Evolutionary conservation across 2,797 vertebrate genomes (phyloP).

Genomic region (Halcyon chelicuti): DNA sequence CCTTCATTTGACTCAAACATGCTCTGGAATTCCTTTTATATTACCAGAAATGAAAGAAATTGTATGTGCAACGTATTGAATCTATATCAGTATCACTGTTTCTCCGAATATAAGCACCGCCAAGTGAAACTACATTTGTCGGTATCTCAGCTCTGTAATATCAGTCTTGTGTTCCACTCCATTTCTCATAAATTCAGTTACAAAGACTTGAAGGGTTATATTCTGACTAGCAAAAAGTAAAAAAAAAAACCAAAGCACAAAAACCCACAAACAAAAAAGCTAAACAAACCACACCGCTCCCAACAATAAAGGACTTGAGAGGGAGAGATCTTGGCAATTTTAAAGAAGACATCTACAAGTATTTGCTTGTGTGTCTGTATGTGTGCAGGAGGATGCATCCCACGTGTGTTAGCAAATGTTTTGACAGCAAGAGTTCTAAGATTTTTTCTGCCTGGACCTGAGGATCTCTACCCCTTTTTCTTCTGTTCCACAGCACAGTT

Average conservation of each 20-base stretch:
- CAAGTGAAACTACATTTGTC: background rate
- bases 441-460: background rate
- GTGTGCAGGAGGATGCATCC: background rate
- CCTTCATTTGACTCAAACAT: background rate
- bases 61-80: background rate
- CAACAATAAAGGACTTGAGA: background rate
- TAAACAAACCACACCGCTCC: background rate
- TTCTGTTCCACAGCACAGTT: background rate
- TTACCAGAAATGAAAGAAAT: background rate
- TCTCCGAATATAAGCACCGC: background rate
- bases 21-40: background rate
- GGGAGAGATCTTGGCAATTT: background rate
- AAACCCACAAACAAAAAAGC: background rate
- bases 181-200: background rate
- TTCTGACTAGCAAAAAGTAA: background rate
- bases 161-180: background rate
- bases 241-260: background rate
- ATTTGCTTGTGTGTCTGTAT: background rate
- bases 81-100: background rate
- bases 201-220: background rate
- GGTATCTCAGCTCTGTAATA: background rate
- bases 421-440: background rate
- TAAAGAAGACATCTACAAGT: background rate
- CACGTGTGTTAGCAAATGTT: background rate
- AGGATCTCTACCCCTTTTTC: background rate